Evolutionary conservation across 2,797 vertebrate genomes (phyloP), one percentile per base, ranked within the genome.

Genomic region (Eurystomus glaucurus): DNA sequence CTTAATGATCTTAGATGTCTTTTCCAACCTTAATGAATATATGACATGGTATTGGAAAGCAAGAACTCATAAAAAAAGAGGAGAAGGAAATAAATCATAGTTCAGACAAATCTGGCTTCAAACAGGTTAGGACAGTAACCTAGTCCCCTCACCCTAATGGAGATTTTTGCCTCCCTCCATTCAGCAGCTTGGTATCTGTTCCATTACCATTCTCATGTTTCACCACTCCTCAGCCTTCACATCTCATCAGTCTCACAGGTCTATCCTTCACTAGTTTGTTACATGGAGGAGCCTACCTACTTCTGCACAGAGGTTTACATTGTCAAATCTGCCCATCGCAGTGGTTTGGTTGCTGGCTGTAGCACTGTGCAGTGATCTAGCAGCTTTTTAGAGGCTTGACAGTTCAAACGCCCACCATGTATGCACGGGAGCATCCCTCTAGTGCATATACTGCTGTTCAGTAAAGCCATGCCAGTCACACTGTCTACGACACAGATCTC

Each of bases 151-250:
- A 46, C 1, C 6, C 2, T 70, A 37, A 39, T 6, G 6, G 12
- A 55, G 3, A 0, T 0, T 39, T 54, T 66, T 62, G 2, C 10
- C 29, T 71, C 5, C 4, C 9, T 46, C 9, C 7, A 1, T 33
- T 58, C 39, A 25, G 3, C 31, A 81, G 8, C 3, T 46, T 4
- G 7, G 19, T 33, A 20, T 78, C 17, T 55, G 5, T 60, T 17
- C 37, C 15, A 18, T 41, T 66, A 48, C 17, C 8, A 31, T 26
- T 72, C 23, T 69, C 9, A 29, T 20, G 6, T 22, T 66, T 58
- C 22, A 68, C 8, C 3, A 23, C 12, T 78, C 12, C 22, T 65
- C 45, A 75, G 3, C 5, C 13, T 61, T 52, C 37, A 9, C 19
- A 35, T 18, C 29, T 74, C 18, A 15, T 8, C 29, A 10, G 11